Base-by-base conservation (phyloP, 2,888 invertebrate genomes). In the Dromius quadrimaculatus region DNA sequence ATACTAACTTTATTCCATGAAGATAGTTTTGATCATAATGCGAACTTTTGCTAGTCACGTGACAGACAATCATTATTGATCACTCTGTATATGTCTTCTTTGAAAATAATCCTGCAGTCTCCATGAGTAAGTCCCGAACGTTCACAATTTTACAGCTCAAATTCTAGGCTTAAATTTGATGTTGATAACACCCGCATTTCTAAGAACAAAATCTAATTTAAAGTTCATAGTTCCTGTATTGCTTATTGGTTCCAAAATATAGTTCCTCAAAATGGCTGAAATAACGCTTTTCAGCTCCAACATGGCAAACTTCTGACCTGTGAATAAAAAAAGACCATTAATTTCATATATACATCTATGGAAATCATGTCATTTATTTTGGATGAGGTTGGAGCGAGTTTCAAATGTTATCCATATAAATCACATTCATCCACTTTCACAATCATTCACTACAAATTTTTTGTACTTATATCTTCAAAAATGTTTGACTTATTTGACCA, bases 101-200 rank as follows among this genome's bases (percentile, higher is more conserved):
- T n/a, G n/a, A n/a, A n/a, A n/a, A n/a, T n/a, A n/a, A n/a, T n/a
- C n/a, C n/a, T n/a, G n/a, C 32, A 32, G 9, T 9, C 5, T 9
- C 5, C 5, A 32, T 6, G 5, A 32, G 9, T 32, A 6, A 32
- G 9, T 32, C n/a, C 5, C 9, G 5, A 32, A 32, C 32, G 32
- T 6, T 6, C 32, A n/a, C n/a, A n/a, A n/a, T n/a, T n/a, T n/a
- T 17, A 43, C 9, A 43, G 5, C 19, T 54, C 15, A 54, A 28
- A 54, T 13, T 5, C 50, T 54, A 15, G 50, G 23, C 8, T 63
- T 68, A 72, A 79, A 75, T 72, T 23, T 54, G 13, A 54, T 28
- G 28, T 54, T 54, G 15, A 54, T 9, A 13, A 28, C 50, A 8
- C 23, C 23, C 9, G 23, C 50, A 8, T 23, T 54, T 54, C 50